Base-by-base conservation (phyloP, 2,113 vertebrate species). In the Nothocercus julius region DNA sequence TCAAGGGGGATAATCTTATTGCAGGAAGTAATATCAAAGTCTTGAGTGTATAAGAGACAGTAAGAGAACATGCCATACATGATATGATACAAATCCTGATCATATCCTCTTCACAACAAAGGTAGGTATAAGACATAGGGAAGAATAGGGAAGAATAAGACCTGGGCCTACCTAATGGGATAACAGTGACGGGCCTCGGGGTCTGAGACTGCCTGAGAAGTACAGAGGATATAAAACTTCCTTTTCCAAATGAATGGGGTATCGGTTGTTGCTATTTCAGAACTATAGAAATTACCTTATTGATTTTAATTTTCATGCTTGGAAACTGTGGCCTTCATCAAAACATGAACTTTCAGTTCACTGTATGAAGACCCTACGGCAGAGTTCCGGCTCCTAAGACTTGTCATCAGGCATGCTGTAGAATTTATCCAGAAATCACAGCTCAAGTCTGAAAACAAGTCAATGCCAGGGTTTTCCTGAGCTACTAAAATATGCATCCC, bases 291-390 rank as follows among this genome's bases (percentile, higher is more conserved):
- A 72, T 6, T 64, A n/a, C 7, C 44, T 74, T 74, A 72, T 15
- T 72, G 82, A 81, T 83, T 85, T 77, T n/a, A 51, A 38, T 89
- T 87, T 54, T 58, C 30, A 75, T 53, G 54, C 54, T 88, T 68
- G 68, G 62, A 77, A 87, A 92, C 30, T 17, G 18, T 27, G 18
- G 56, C 44, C 61, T 79, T 76, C n/a, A 62, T n/a, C 80, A 91
- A 83, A 40, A 61, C 67, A 62, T 5, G 64, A 40, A 58, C 3
- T 24, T 10, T 30, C 49, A 42, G 56, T n/a, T 83, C 28, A 53
- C 40, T 49, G 0, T 5, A 68, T 49, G 25, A 78, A 82, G 69
- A 69, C 21, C 9, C 24, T 17, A 61, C 84, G 47, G 64, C 36
- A 87, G 47, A 91, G 64, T 5, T 61, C 32, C 73, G 68, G 14